Evolutionary conservation across 2,113 vertebrate species (phyloP).

Genomic region (Corythornis cristatus): DNA sequence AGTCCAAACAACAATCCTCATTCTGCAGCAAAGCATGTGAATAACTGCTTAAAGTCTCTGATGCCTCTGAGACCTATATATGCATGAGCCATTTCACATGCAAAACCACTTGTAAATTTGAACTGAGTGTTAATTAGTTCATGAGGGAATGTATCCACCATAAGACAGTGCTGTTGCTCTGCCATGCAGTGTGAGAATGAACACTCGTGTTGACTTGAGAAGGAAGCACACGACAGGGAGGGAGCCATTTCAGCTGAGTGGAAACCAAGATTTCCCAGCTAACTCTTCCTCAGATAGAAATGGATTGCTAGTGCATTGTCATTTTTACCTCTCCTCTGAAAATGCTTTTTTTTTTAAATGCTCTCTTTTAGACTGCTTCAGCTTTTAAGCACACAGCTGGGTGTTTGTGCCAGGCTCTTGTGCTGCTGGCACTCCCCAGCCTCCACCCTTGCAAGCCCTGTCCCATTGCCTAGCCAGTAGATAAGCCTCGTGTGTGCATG

Average conservation of each 20-base stretch:
- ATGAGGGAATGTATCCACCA: neutral
- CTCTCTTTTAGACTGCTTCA: constrained; percentile 19
- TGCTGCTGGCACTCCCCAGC: neutral
- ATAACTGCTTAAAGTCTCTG: neutral
- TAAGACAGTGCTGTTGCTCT: neutral
- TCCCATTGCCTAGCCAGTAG: neutral
- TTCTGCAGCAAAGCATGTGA: neutral
- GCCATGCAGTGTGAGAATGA: neutral
- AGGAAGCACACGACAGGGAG: neutral
- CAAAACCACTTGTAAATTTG: neutral
- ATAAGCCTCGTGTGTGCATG: constrained; percentile 2
- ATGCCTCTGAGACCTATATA: neutral
- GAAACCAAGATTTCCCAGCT: neutral
- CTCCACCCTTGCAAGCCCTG: neutral
- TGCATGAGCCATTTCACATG: constrained; percentile 3
- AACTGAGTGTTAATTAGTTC: neutral
- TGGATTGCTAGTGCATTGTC: neutral
- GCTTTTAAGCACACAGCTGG: constrained; percentile 21
- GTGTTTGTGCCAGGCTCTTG: neutral
- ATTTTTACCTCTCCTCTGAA: neutral
- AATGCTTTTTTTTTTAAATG: neutral
- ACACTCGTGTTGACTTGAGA: neutral
- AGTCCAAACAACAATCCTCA: neutral
- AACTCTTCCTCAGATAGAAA: neutral
- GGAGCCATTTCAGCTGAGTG: neutral